phyloP scores from a whole-genome alignment of 1,140 invertebrate species.

The Penaeus vannamei region DNA sequence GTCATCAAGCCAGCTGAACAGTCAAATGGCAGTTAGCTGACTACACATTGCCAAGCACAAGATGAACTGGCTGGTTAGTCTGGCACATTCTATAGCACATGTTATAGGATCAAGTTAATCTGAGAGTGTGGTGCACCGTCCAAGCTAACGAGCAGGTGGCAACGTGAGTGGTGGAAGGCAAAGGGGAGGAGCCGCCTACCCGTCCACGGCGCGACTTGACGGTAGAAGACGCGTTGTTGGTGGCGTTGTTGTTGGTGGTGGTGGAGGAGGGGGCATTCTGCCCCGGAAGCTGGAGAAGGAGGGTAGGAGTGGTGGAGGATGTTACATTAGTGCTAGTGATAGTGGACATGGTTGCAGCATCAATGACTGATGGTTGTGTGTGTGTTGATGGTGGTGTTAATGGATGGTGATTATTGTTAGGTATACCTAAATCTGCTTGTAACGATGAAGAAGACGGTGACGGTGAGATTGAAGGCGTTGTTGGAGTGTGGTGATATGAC shows the following conservation, averaged over 20 bases:
- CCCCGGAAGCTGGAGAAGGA: constrained; percentile 60
- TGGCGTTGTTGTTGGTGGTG: constrained; percentile 60
- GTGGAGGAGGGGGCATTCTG: constrained; percentile 61
- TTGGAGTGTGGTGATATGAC: constrained; percentile 54
- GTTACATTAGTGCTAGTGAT: constrained; percentile 57
- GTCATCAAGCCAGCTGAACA: constrained; percentile 42
- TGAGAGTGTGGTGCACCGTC: constrained; percentile 61
- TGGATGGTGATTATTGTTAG: constrained; percentile 61
- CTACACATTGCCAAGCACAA: constrained; percentile 55
- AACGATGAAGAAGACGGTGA: constrained; percentile 63
- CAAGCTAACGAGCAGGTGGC: constrained; percentile 65
- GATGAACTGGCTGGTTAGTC: constrained; percentile 62
- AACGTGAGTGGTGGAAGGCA: constrained; percentile 66
- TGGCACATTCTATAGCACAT: constrained; percentile 41
- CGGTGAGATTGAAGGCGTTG: constrained; percentile 52
- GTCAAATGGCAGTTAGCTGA: constrained; percentile 43
- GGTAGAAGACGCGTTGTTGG: constrained; percentile 65
- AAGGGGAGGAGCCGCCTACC: constrained; percentile 62
- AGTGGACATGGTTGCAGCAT: constrained; percentile 51
- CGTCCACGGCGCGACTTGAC: constrained; percentile 65
- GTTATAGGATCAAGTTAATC: constrained; percentile 58
- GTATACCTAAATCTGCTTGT: constrained; percentile 54
- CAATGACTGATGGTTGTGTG: constrained; percentile 41
- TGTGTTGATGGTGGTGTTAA: constrained; percentile 53
- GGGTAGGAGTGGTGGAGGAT: constrained; percentile 60